Base-by-base conservation (phyloP, 2,113 vertebrate genomes). In the Festucalex cinctus region DNA sequence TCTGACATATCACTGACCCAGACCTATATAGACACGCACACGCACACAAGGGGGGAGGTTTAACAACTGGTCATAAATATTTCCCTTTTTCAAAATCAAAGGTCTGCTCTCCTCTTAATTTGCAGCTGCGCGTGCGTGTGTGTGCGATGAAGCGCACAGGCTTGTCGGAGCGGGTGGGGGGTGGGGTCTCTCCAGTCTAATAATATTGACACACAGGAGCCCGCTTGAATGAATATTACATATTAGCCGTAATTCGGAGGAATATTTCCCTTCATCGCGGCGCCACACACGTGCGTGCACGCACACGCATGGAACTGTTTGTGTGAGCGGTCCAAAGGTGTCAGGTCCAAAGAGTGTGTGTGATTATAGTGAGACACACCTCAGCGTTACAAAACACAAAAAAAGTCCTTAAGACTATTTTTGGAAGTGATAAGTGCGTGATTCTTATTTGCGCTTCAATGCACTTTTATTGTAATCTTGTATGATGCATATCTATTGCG, bases 71-170 rank as follows among this genome's bases (percentile, higher is more conserved):
- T 65, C 74, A 80, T 83, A 77, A 87, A 85, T 82, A 83, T 84
- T 84, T 79, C 79, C 71, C 69, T 82, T 81, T 87, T 78, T 79
- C 66, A 53, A 83, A 83, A 87, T 80, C 85, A 81, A 81, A 85
- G 79, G 80, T 85, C 63, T 66, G 37, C 13, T 66, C 28, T 54
- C 24, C 58, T 72, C 61, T 62, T 8, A 67, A 67, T 69, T 57
- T 66, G 35, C 35, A 22, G 35, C 58, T 14, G 24, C 5, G 44
- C 24, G 44, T 58, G 37, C 51, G 28, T 49, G 65, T 51, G 28
- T 66, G 54, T 61, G 53, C 65, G 77, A 49, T 64, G 8, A 66
- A 19, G 53, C 10, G 56, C 19, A 32, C 1, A n/a, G 3, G 69
- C 10, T 28, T 56, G 54, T 56, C 7, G 43, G 20, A 22, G 32